phyloP scores from a whole-genome alignment of 1,140 invertebrate genomes.

The Diachasma alloeum region DNA sequence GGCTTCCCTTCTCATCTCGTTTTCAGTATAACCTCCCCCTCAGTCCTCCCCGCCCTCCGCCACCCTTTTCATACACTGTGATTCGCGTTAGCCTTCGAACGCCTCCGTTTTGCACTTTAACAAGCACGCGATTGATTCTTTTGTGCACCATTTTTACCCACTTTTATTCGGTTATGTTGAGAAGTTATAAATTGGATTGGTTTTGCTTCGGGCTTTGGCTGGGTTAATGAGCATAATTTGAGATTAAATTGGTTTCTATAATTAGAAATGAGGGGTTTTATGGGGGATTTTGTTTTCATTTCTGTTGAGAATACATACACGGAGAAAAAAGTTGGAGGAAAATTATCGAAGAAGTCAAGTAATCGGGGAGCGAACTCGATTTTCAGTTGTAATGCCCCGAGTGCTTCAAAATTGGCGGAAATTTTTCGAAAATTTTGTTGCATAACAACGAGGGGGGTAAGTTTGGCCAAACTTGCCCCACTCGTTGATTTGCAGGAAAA shows the following conservation, averaged over 20 bases:
- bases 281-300: neutral
- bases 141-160: neutral
- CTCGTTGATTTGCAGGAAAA: too few species aligned
- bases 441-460: too few species aligned
- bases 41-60: neutral
- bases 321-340: too few species aligned
- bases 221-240: neutral
- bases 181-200: neutral
- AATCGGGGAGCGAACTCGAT: too few species aligned
- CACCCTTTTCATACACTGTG: slow-evolving; percentile 1
- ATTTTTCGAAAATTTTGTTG: too few species aligned
- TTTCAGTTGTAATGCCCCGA: too few species aligned
- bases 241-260: neutral
- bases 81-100: slow-evolving; percentile 9
- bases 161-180: neutral
- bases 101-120: slow-evolving; percentile 14
- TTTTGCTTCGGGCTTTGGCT: neutral
- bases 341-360: too few species aligned
- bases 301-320: too few species aligned
- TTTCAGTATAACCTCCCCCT: neutral
- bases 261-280: neutral
- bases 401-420: too few species aligned
- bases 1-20: neutral
- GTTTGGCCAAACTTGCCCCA: too few species aligned
- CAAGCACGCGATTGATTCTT: slow-evolving; percentile 10